These are phyloP conservation scores for Agrilus biguttatus DNA, from an alignment of 2,888 invertebrate genomes.

Conservation along the genomic window DNA sequence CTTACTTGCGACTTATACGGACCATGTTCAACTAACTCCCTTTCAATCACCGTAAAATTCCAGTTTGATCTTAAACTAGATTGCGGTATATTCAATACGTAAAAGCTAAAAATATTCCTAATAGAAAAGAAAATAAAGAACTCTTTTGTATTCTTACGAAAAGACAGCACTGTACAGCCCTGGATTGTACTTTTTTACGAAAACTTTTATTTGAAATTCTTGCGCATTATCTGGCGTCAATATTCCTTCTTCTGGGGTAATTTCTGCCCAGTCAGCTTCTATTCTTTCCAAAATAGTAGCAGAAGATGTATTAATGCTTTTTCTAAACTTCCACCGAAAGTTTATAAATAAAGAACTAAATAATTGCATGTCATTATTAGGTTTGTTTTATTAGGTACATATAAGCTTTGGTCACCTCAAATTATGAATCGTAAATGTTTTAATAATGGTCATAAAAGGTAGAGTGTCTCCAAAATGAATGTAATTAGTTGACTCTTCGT, in stretches of 20 bases:
- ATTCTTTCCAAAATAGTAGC: constrained; percentile 7
- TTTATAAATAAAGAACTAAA: constrained; percentile 15
- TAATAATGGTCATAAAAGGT: too few relatives aligned
- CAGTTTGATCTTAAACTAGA: constrained; percentile 17
- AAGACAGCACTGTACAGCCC: constrained; percentile 22
- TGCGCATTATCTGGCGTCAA: constrained; percentile 19
- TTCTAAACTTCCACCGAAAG: constrained; percentile 21
- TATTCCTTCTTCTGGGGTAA: constrained; percentile 16
- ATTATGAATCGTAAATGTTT: too few relatives aligned
- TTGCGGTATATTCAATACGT: constrained; percentile 26
- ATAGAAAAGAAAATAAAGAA: constrained; percentile 1
- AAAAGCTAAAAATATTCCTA: constrained; percentile 18
- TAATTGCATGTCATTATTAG: constrained; percentile 1
- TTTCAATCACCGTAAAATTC: constrained; percentile 11
- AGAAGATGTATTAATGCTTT: neutral
- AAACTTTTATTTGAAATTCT: constrained; percentile 20
- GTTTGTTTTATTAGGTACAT: constrained; percentile 7
- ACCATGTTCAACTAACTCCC: constrained; percentile 1
- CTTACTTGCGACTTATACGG: neutral
- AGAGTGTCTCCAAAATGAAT: too few relatives aligned
- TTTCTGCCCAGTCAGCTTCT: constrained; percentile 16
- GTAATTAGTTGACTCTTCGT: too few relatives aligned
- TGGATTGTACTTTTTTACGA: constrained; percentile 11
- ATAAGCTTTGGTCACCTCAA: too few relatives aligned
- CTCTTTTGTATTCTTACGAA: constrained; percentile 15